Evolutionary conservation across 2,888 invertebrate species (phyloP), one percentile per base, ranked within the genome.

Genomic region (Resseliella maxima): DNA sequence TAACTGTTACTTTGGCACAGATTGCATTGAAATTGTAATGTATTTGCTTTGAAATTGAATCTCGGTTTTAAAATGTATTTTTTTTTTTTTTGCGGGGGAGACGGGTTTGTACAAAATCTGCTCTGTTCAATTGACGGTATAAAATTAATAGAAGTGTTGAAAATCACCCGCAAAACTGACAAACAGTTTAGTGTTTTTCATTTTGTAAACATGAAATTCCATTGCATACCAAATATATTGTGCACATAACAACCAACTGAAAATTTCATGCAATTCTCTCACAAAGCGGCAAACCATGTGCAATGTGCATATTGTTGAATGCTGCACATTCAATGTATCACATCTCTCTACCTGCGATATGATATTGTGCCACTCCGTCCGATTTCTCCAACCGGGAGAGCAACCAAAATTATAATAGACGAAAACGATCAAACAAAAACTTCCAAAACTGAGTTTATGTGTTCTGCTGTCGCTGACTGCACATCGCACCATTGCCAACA

Each of bases 141-240:
- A 18, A 72, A 72, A 72, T 72, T 72, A 72, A 72, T 72, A 72
- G 72, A 31, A 31, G 31, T 31, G 72, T 72, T 50, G 31, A 18
- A 35, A 72, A 72, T 72, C 72, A 72, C 72, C 72, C 72, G 31
- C 72, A 59, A 72, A 59, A 72, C 72, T 31, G 31, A 72, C n/a
- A 72, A 72, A 72, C 72, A 72, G 72, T 72, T 72, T 72, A 31
- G n/a, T 72, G 72, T 72, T n/a, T 72, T 72, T 72, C 72, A 18
- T 31, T 21, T 5, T 15, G 72, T 35, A 72, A 72, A 72, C 72
- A 72, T 41, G 8, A 18, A 50, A 50, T 50, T 50, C 18, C 46
- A 50, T 50, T 15, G 46, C 46, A 50, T 2, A 18, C 72, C 1
- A 31, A 31, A 31, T 72, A 18, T 72, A 31, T 15, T 72, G 72